Conservation (phyloP, 2,113 vertebrate species). For the Mustela lutreola region DNA sequence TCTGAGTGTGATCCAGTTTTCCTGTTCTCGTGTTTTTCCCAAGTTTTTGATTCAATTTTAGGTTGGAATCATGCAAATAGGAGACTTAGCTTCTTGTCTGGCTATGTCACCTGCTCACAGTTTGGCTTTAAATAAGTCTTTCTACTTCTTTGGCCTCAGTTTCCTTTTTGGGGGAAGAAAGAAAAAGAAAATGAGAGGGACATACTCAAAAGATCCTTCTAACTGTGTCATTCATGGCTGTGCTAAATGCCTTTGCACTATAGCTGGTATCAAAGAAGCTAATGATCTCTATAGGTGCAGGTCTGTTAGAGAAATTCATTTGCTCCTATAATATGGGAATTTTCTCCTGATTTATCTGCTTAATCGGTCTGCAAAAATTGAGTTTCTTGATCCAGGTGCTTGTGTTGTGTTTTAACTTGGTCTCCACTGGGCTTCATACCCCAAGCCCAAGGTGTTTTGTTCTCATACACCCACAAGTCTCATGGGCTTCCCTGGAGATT, state of each 20-base stretch:
- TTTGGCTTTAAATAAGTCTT: background rate
- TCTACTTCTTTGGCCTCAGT: background rate
- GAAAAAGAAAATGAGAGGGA: background rate
- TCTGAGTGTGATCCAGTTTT: background rate
- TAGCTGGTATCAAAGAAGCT: background rate
- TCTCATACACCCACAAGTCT: background rate
- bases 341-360: background rate
- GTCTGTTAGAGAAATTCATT: background rate
- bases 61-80: background rate
- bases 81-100: background rate
- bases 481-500: background rate
- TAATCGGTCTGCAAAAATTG: background rate
- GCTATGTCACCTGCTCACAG: background rate
- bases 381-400: background rate
- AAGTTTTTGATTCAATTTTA: background rate
- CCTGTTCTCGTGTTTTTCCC: background rate
- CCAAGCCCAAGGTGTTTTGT: background rate
- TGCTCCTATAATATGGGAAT: background rate
- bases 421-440: background rate
- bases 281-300: background rate
- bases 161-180: background rate
- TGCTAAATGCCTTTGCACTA: background rate
- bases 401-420: background rate
- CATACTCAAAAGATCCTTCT: background rate
- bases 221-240: background rate